Evolutionary conservation across 2,797 vertebrate species (phyloP), one percentile per base, ranked within the genome.

Genomic region (Leptodactylus fallax): DNA sequence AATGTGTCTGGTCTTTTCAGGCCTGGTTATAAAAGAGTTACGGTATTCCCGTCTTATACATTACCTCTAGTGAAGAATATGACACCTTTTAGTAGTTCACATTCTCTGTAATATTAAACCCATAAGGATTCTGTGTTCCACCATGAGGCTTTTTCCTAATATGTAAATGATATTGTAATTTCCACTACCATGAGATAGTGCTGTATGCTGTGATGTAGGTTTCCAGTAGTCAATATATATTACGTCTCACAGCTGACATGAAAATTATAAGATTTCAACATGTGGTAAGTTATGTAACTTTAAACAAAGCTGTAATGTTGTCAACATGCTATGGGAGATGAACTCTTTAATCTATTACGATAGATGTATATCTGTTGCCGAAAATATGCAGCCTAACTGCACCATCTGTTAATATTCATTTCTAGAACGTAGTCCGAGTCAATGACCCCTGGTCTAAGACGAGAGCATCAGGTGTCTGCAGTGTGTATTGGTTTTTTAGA

Each of bases 251-350:
- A 61, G 79, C 47, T 74, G 85, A 87, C 79, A 87, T 63, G 23
- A n/a, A 21, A 81, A 87, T 49, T 16, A 87, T 87, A 74, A 27
- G 13, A 61, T 81, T 76, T 81, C 79, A 53, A 27, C 67, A 81
- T 55, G 67, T 65, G 69, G 21, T 60, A 36, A 81, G 13, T 87
- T 87, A 81, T 86, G 63, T 81, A 72, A 80, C 36, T 71, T 60
- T 81, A 87, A 23, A 91, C 76, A 90, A 90, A 89, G 53, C 60
- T 88, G 81, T 91, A 67, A 51, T 91, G 92, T 90, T 91, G 61
- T 88, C 60, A 79, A 81, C 88, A 82, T 0, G 0, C 86, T 85
- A 60, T 65, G 27, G 67, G 82, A 77, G 85, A 86, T 90, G 81
- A 55, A 71, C 12, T 85, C 90, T 87, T 91, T 90, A 63, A 56